Conservation (phyloP, 2,888 invertebrate genomes). For the Gryllus longicercus region DNA sequence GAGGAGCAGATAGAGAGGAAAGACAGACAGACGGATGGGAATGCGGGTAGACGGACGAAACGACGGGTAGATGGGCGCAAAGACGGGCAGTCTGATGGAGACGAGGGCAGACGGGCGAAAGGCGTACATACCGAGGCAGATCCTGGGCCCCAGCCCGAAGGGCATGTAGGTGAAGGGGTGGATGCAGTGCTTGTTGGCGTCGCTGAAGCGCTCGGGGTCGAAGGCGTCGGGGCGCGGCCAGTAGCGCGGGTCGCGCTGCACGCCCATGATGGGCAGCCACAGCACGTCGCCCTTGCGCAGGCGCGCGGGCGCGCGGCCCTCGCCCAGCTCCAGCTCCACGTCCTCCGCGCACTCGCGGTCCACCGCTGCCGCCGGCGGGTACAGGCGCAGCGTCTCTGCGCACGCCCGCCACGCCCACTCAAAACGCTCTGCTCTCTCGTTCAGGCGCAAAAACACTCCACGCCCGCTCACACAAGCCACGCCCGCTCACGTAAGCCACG, state of each 20-base stretch:
- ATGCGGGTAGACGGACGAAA: too few relatives aligned
- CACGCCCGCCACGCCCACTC: too few relatives aligned
- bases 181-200: slow-evolving; percentile 43
- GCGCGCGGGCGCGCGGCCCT: not conserved
- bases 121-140: slow-evolving; percentile 39
- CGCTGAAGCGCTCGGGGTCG: slow-evolving; percentile 53
- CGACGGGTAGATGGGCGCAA: too few relatives aligned
- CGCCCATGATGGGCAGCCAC: slow-evolving; percentile 42
- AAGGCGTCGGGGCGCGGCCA: slow-evolving; percentile 51
- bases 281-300: slow-evolving; percentile 37
- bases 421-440: too few relatives aligned
- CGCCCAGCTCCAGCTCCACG: not conserved
- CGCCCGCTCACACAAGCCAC: too few relatives aligned
- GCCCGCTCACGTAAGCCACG: too few relatives aligned
- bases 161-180: slow-evolving; percentile 39
- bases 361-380: slow-evolving; percentile 11
- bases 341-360: slow-evolving; percentile 18
- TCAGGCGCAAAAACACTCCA: too few relatives aligned
- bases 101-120: too few relatives aligned
- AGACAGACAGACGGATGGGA: too few relatives aligned
- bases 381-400: slow-evolving; percentile 24
- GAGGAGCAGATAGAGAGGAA: too few relatives aligned
- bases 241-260: slow-evolving; percentile 43
- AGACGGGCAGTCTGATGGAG: too few relatives aligned
- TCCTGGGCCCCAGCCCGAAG: slow-evolving; percentile 40